phyloP scores from a whole-genome alignment of 2,888 invertebrate species.

The Lysandra bellargus region DNA sequence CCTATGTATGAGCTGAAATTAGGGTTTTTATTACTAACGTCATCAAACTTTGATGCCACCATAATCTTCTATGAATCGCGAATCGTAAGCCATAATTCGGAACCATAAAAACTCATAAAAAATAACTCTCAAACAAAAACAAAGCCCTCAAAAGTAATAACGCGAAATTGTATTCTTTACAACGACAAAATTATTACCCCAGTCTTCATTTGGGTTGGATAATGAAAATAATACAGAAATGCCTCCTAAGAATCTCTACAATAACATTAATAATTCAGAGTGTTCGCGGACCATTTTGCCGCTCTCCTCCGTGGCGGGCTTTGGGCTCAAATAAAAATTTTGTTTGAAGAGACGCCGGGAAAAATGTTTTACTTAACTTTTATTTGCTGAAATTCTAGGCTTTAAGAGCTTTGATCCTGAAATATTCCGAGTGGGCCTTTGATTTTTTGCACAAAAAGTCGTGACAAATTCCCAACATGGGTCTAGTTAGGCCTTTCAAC shows the following conservation, averaged over 20 bases:
- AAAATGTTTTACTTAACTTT: slow-evolving; percentile 44
- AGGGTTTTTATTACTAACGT: not conserved
- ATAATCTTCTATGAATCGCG: not conserved
- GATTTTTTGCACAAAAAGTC: slow-evolving; percentile 13
- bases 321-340: slow-evolving; percentile 46
- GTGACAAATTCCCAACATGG: slow-evolving; percentile 14
- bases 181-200: slow-evolving; percentile 43
- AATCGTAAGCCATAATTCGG: slow-evolving; percentile 13
- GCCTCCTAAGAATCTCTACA: slow-evolving; percentile 46
- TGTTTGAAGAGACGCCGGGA: slow-evolving; percentile 45
- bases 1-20: not conserved
- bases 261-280: slow-evolving; percentile 53
- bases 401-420: slow-evolving; percentile 34
- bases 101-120: slow-evolving; percentile 23
- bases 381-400: slow-evolving; percentile 37
- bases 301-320: slow-evolving; percentile 44
- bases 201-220: slow-evolving; percentile 46
- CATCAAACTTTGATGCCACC: slow-evolving; percentile 19
- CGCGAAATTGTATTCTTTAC: slow-evolving; percentile 38
- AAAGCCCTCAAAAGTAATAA: slow-evolving; percentile 41
- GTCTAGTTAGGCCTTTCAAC: not conserved
- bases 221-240: slow-evolving; percentile 48
- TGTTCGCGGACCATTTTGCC: slow-evolving; percentile 46
- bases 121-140: slow-evolving; percentile 34
- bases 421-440: slow-evolving; percentile 26